Base-by-base conservation (phyloP, 2,797 vertebrate genomes). In the Aeoliscus strigatus region DNA sequence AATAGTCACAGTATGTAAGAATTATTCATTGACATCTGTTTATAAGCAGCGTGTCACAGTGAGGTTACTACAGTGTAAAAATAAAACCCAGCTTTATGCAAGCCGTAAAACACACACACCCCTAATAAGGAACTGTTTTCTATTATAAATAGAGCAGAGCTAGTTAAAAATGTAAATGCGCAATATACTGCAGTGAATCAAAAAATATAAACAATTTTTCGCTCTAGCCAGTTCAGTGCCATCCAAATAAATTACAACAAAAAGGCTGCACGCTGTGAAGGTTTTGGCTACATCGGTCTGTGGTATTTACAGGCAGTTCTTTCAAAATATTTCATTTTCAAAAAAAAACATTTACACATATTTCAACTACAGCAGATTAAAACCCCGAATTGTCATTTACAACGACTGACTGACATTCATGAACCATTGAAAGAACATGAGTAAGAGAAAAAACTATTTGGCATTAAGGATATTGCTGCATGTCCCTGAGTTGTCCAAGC, bases 171-270 rank as follows among this genome's bases (percentile, higher is more conserved):
- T n/a, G n/a, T n/a, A n/a, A n/a, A n/a, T n/a, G n/a, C n/a, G n/a
- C n/a, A n/a, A n/a, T n/a, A n/a, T n/a, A n/a, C n/a, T n/a, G n/a
- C n/a, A n/a, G n/a, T n/a, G n/a, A n/a, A n/a, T n/a, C n/a, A n/a
- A n/a, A n/a, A n/a, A n/a, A n/a, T n/a, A n/a, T n/a, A n/a, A n/a
- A n/a, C n/a, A n/a, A n/a, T n/a, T n/a, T n/a, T n/a, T n/a, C n/a
- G n/a, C n/a, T n/a, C n/a, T n/a, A 70, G 24, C 36, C 51, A 58
- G 37, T 37, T 58, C 47, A 63, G 54, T 45, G 62, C 80, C 73
- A 78, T 42, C 70, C 3, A 56, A 80, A 81, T 82, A 75, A 75
- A 78, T 80, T 71, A 81, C 60, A 81, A 54, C 28, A 60, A 63
- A 34, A 39, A 39, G n/a, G n/a, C n/a, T n/a, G n/a, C n/a, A n/a